Conservation (phyloP, 2,888 invertebrate species). For the Acronicta aceris region DNA sequence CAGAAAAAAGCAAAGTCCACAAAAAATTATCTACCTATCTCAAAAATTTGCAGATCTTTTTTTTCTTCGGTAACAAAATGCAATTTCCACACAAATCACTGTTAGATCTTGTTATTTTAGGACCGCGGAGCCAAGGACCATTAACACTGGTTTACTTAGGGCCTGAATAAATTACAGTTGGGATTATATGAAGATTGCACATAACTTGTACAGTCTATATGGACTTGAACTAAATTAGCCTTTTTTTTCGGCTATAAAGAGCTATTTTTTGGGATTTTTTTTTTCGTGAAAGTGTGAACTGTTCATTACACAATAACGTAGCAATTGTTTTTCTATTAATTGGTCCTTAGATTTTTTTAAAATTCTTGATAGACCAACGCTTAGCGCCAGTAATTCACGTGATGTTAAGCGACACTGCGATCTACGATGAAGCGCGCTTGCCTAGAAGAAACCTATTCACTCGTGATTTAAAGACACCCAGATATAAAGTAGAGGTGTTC, state of each 20-base stretch:
- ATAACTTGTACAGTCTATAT: conserved; percentile 43
- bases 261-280: too few relatives aligned
- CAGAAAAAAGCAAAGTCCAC: background rate
- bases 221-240: background rate
- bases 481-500: too few relatives aligned
- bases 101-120: conserved; percentile 61
- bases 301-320: too few relatives aligned
- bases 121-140: conserved; percentile 46
- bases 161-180: conserved; percentile 59
- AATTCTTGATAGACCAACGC: too few relatives aligned
- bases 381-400: too few relatives aligned
- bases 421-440: too few relatives aligned
- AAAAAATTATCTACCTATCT: conserved; percentile 9
- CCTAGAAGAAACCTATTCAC: too few relatives aligned
- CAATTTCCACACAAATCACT: conserved; percentile 54
- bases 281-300: too few relatives aligned
- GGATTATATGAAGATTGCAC: conserved; percentile 54
- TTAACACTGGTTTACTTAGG: conserved; percentile 62
- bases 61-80: conserved; percentile 18
- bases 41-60: conserved; percentile 9
- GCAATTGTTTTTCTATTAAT: too few relatives aligned
- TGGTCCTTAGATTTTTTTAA: too few relatives aligned
- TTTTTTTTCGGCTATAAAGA: conserved; percentile 2
- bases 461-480: too few relatives aligned
- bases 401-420: too few relatives aligned